phyloP scores from a whole-genome alignment of 2,113 vertebrate species.

The Prionailurus bengalensis region DNA sequence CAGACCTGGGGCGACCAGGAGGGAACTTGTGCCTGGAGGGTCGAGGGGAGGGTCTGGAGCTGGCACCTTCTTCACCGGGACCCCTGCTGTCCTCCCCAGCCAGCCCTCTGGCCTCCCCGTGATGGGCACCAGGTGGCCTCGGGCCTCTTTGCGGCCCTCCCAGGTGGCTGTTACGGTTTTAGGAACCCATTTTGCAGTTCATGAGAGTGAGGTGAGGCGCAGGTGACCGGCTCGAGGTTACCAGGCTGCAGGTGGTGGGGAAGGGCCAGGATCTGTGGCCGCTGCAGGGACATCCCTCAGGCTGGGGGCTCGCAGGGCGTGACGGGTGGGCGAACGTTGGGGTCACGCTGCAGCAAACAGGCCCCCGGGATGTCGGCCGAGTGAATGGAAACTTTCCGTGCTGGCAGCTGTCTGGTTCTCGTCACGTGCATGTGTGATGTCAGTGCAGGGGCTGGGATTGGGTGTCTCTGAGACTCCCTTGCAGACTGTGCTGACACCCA shows the following conservation, averaged over 20 bases:
- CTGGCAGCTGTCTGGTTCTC: not conserved
- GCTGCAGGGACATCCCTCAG: not conserved
- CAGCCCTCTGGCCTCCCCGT: not conserved
- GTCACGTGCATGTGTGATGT: not conserved
- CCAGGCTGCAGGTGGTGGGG: not conserved
- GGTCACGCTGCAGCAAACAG: fast-evolving
- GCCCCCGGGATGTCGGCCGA: not conserved
- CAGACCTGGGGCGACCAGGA: not conserved
- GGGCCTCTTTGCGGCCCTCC: not conserved
- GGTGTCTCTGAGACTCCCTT: not conserved
- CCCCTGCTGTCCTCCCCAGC: not conserved
- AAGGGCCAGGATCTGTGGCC: not conserved
- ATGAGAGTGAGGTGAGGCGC: not conserved
- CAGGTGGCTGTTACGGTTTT: fast-evolving
- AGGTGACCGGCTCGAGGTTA: not conserved
- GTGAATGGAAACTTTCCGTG: fast-evolving
- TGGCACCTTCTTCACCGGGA: no score
- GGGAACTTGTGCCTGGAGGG: not conserved
- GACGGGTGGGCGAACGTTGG: not conserved
- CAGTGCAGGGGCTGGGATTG: no score
- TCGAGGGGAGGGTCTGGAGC: not conserved
- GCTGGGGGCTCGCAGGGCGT: not conserved
- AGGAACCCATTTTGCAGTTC: not conserved
- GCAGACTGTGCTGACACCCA: not conserved
- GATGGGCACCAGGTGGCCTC: fast-evolving